phyloP scores from a whole-genome alignment of 92 coral and sea anemone species.

The Montipora capitata region DNA sequence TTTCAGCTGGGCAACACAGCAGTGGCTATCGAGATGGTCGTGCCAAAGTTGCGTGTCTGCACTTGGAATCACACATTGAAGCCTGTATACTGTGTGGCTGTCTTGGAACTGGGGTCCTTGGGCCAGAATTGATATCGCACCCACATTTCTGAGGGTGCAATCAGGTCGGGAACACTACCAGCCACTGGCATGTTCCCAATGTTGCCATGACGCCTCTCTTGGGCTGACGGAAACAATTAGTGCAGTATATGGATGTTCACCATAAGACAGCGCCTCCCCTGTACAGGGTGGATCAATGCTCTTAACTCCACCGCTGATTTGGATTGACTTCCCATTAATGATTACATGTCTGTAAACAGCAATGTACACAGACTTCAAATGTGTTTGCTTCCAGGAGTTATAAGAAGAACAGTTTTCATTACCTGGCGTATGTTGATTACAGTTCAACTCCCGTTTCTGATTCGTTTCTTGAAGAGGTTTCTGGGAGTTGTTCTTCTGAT shows the following conservation, averaged over 20 bases:
- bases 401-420: conserved; percentile 5
- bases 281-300: conserved; percentile 39
- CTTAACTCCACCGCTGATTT: conserved; percentile 24
- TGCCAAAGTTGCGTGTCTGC: conserved; percentile 30
- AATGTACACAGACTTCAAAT: conserved; percentile 12
- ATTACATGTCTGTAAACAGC: neutral
- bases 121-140: neutral
- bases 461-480: neutral
- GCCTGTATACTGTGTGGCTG: conserved; percentile 18
- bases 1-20: neutral
- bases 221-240: conserved; percentile 47
- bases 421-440: neutral
- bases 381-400: conserved; percentile 13
- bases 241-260: conserved; percentile 59
- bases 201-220: conserved; percentile 44
- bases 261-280: conserved; percentile 22
- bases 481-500: neutral
- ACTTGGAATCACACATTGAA: conserved; percentile 40
- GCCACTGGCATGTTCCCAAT: conserved; percentile 67
- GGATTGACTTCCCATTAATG: conserved; percentile 27
- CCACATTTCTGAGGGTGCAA: conserved; percentile 41
- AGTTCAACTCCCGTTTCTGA: too few species aligned
- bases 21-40: neutral
- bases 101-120: conserved; percentile 1
- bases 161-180: conserved; percentile 62